A percentile compares a stretch with the other conserved stretches of the same genome.
Conservation (phyloP, 2,888 invertebrate genomes). For the Drosophila peninsularis region DNA sequence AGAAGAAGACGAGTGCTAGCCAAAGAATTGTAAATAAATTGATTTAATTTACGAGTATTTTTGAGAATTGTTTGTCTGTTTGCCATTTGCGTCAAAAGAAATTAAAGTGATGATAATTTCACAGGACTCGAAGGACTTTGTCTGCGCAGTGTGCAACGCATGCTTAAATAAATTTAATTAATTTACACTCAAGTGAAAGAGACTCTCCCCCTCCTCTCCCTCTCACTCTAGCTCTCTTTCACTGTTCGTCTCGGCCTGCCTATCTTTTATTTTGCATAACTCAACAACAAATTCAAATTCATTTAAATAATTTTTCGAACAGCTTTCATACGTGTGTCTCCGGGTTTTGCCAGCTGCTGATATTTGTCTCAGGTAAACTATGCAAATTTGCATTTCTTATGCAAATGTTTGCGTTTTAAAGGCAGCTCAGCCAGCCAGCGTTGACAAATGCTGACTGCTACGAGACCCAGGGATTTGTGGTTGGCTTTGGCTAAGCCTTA, state of each 20-base stretch:
- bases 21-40: slow-evolving; percentile 73
- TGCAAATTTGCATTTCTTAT: slow-evolving; percentile 63
- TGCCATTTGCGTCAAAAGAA: slow-evolving; percentile 61
- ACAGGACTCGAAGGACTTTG: slow-evolving; percentile 43
- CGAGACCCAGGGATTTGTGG: slow-evolving; percentile 16
- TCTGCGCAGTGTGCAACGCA: slow-evolving; percentile 12
- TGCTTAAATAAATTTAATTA: slow-evolving; percentile 67
- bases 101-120: slow-evolving; percentile 68
- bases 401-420: slow-evolving; percentile 61
- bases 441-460: slow-evolving; percentile 25
- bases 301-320: slow-evolving; percentile 55
- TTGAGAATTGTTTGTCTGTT: slow-evolving; percentile 44
- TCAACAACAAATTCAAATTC: slow-evolving; percentile 58
- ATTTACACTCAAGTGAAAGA: slow-evolving; percentile 44
- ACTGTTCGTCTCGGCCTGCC: not conserved
- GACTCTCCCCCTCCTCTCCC: not conserved
- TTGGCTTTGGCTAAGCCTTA: slow-evolving; percentile 13
- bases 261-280: slow-evolving; percentile 40
- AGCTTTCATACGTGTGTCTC: slow-evolving; percentile 14
- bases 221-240: not conserved
- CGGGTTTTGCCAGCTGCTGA: slow-evolving; percentile 18
- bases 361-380: slow-evolving; percentile 49
- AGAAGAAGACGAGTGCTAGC: slow-evolving; percentile 16
- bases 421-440: slow-evolving; percentile 29
- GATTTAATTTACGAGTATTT: slow-evolving; percentile 73